phyloP scores from a whole-genome alignment of 2,797 vertebrate genomes.

The Eidolon dupreanum region DNA sequence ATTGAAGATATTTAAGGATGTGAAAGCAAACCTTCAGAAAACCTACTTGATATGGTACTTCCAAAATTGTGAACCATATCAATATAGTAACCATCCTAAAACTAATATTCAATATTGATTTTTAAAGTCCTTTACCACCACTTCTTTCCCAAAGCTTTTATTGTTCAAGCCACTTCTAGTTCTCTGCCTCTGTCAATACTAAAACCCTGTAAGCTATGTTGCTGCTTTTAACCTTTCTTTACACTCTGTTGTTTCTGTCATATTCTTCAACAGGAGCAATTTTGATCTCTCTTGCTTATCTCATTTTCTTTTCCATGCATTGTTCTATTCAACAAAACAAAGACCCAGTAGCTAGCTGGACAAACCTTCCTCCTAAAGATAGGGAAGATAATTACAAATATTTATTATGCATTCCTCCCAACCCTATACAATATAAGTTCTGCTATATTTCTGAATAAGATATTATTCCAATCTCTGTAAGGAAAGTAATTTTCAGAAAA shows the following conservation, averaged over 20 bases:
- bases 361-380: background rate
- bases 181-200: background rate
- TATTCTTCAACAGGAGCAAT: background rate
- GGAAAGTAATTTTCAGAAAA: conserved; percentile 2
- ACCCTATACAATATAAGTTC: background rate
- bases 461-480: background rate
- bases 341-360: background rate
- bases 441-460: background rate
- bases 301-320: background rate
- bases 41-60: background rate
- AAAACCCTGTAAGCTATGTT: background rate
- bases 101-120: background rate
- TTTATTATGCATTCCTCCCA: background rate
- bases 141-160: background rate
- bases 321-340: conserved; percentile 31
- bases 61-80: background rate
- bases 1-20: background rate
- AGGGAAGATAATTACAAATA: background rate
- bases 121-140: background rate
- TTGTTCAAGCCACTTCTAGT: background rate
- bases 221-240: background rate
- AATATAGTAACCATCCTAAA: background rate
- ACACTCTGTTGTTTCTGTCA: background rate
- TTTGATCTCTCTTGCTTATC: background rate
- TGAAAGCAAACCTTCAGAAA: background rate